Evolutionary conservation across 2,797 vertebrate genomes (phyloP), one percentile per base, ranked within the genome.

Genomic region (Gallirallus australis): DNA sequence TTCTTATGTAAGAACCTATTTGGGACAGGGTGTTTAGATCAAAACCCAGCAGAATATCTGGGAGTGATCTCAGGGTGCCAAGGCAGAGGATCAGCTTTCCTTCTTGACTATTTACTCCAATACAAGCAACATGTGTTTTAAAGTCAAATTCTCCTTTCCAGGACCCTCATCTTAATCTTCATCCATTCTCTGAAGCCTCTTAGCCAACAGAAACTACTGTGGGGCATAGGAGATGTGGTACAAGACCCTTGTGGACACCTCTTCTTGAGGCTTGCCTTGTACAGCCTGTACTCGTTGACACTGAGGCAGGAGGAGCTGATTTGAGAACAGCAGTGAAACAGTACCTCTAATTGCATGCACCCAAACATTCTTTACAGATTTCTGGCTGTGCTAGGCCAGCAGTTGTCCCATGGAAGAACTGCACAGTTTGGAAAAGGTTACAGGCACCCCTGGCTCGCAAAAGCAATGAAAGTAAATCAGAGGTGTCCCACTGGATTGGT

Each of bases 201-300:
- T 84, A 54, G 18, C 47, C 70, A 79, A 9, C 20, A 19, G 0
- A 53, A 48, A 54, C 25, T 69, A 24, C 37, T 33, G 1, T 0
- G 0, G 21, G 6, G 9, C 17, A 5, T 6, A 40, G 39, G 12
- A 53, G 17, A 35, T 18, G 7, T 24, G 54, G 28, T 45, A 30
- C 31, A 31, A 69, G 27, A 18, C 16, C 4, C 8, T 20, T 71
- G 31, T 35, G 17, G 19, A 59, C 5, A 5, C 14, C 23, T 52
- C 24, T 54, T 75, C 35, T 6, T 70, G 59, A 31, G 30, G 27
- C 50, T 86, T 90, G 10, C 27, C 18, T 71, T 86, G 27, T 13
- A 7, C 11, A 65, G 16, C 3, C 5, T 42, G 12, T 57, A 48
- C 15, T 73, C 59, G 31, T 8, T 18, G 53, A 76, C 19, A 11